These are phyloP conservation scores for Carapus acus DNA, from an alignment of 2,797 vertebrate species.

Conservation along the genomic window DNA sequence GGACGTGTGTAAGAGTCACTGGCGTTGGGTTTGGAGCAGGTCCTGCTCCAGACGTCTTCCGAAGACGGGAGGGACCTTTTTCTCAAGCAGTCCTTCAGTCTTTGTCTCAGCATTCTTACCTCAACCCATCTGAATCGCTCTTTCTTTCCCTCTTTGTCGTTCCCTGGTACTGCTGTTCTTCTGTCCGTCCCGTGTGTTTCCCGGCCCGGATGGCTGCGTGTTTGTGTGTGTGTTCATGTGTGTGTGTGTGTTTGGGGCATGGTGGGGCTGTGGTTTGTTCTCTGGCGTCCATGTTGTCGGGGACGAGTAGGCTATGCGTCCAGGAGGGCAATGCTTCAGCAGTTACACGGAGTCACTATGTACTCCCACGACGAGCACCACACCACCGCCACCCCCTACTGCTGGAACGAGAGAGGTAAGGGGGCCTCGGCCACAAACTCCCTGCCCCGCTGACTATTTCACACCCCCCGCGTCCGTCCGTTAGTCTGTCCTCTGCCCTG, in stretches of 20 bases:
- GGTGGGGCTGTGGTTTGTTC: slow-evolving; percentile 36
- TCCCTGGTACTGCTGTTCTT: slow-evolving; percentile 54
- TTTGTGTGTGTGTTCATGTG: slow-evolving; percentile 26
- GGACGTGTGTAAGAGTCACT: neutral
- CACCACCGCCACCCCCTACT: slow-evolving; percentile 67
- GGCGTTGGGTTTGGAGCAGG: slow-evolving; percentile 14
- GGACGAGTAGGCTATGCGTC: slow-evolving; percentile 75
- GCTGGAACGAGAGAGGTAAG: slow-evolving; percentile 82
- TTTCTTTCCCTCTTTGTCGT: slow-evolving; percentile 57
- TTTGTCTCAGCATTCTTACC: slow-evolving; percentile 35
- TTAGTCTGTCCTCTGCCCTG: slow-evolving; percentile 52
- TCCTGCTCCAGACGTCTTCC: slow-evolving; percentile 10
- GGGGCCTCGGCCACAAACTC: slow-evolving; percentile 46
- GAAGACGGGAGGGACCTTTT: slow-evolving; percentile 20
- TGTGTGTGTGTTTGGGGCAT: slow-evolving; percentile 29
- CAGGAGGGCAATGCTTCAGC: slow-evolving; percentile 86
- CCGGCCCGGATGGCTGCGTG: slow-evolving; percentile 24
- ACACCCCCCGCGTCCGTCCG: slow-evolving; percentile 35
- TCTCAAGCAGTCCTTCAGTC: slow-evolving; percentile 15
- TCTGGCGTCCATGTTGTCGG: slow-evolving; percentile 60
- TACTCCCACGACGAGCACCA: slow-evolving; percentile 81
- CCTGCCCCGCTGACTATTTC: slow-evolving; percentile 40
- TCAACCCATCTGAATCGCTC: slow-evolving; percentile 56
- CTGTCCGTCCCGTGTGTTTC: slow-evolving; percentile 52
- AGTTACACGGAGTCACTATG: slow-evolving; percentile 83